phyloP scores from a whole-genome alignment of 2,113 vertebrate genomes.

The Podarcis cretensis region DNA sequence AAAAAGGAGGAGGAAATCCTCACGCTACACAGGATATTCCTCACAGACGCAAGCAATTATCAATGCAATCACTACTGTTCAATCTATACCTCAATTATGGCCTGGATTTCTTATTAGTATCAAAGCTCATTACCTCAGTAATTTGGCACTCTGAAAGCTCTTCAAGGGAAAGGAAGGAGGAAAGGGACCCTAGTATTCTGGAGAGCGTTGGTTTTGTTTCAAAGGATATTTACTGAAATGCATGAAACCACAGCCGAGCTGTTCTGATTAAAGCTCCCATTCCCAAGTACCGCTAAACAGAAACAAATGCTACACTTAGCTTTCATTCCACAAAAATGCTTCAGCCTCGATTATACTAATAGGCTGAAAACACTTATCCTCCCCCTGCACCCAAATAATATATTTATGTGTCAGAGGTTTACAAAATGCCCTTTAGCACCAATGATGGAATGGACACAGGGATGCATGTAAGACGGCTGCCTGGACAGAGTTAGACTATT shows the following conservation, averaged over 20 bases:
- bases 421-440: not conserved
- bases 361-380: not conserved
- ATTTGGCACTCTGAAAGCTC: slow-evolving; percentile 5
- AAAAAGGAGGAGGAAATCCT: not conserved
- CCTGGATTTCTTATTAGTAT: slow-evolving; percentile 24
- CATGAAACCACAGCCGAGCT: not conserved
- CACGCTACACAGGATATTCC: too few species aligned
- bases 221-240: slow-evolving; percentile 31
- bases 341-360: not conserved
- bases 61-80: not conserved
- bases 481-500: too few species aligned
- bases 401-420: not conserved
- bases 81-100: slow-evolving; percentile 22
- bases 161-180: not conserved
- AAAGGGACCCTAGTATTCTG: slow-evolving; percentile 7
- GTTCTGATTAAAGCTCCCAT: not conserved
- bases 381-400: not conserved
- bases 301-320: not conserved
- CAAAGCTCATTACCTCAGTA: slow-evolving; percentile 35
- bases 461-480: too few species aligned
- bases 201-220: slow-evolving; percentile 16
- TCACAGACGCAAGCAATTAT: not conserved
- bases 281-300: not conserved
- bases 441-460: not conserved
- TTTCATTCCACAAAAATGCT: not conserved